Conservation (phyloP, 1,140 invertebrate species). For the Hesperophylax magnus region DNA sequence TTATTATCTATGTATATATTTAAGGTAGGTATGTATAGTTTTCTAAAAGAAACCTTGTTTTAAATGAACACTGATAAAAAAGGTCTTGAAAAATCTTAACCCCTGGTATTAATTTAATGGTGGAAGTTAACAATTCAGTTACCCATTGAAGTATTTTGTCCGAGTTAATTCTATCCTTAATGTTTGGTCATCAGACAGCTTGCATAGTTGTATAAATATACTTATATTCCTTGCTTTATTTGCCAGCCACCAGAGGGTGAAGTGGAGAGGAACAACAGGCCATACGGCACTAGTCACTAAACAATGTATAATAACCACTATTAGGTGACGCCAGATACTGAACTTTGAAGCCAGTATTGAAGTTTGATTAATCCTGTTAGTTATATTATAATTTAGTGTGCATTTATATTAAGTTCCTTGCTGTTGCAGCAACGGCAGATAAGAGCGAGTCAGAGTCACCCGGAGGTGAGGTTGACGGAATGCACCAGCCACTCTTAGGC, state of each 20-base stretch:
- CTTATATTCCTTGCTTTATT: conserved; percentile 8
- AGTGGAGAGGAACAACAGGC: background rate
- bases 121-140: background rate
- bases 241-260: background rate
- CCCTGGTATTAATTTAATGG: background rate
- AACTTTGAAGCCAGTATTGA: background rate
- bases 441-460: too few relatives aligned
- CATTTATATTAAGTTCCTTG: background rate
- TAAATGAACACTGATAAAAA: background rate
- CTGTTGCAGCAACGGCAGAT: too few relatives aligned
- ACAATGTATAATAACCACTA: conserved; percentile 2
- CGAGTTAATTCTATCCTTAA: background rate
- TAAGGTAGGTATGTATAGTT: conserved; percentile 20
- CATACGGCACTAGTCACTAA: conserved; percentile 29
- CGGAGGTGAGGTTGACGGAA: too few relatives aligned
- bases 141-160: background rate
- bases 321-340: background rate
- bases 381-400: background rate
- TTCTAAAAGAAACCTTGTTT: conserved; percentile 13
- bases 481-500: background rate
- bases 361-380: background rate
- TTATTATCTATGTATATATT: conserved; percentile 22
- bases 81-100: too few relatives aligned
- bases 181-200: background rate
- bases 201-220: background rate